A percentile compares a stretch with the other conserved stretches of the same genome.
Conservation (phyloP, 2,797 vertebrate genomes). For the Atherinosoma microstoma region DNA sequence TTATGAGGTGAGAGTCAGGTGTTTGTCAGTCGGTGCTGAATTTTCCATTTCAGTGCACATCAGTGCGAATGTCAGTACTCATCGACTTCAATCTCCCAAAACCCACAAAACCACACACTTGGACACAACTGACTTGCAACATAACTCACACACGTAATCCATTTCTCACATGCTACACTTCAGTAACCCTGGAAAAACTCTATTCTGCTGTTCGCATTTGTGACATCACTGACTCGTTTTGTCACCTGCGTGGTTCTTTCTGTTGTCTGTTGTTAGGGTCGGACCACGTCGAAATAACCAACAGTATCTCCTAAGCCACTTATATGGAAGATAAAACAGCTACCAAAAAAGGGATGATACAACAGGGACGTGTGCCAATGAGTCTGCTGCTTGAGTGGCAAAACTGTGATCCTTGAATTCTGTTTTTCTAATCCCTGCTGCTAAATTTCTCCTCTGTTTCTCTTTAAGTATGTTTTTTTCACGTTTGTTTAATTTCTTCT, state of each 20-base stretch:
- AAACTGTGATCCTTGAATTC: slow-evolving; percentile 1
- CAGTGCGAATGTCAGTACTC: slow-evolving; percentile 75
- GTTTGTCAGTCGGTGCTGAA: slow-evolving; percentile 55
- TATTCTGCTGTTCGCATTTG: not conserved
- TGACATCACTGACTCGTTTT: slow-evolving; percentile 3
- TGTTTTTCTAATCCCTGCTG: slow-evolving; percentile 1
- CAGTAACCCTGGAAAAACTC: not conserved
- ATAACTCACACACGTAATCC: slow-evolving; percentile 9
- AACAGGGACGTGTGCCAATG: not conserved
- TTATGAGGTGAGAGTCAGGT: slow-evolving; percentile 66
- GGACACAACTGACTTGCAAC: slow-evolving; percentile 18
- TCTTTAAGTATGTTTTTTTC: not conserved
- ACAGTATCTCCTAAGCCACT: not conserved
- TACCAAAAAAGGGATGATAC: not conserved
- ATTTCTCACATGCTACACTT: not conserved
- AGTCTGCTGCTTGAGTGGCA: slow-evolving; percentile 12
- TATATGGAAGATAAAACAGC: not conserved
- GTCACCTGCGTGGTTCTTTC: not conserved
- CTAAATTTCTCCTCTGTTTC: slow-evolving; percentile 5
- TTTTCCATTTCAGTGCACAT: slow-evolving; percentile 76
- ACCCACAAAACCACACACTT: slow-evolving; percentile 36
- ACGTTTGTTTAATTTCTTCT: slow-evolving; percentile 15
- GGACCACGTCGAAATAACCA: slow-evolving; percentile 2
- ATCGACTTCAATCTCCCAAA: slow-evolving; percentile 54
- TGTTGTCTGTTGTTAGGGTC: slow-evolving; percentile 3